phyloP scores from a whole-genome alignment of 2,797 vertebrate genomes.

The Poeciliopsis paucimaculata region DNA sequence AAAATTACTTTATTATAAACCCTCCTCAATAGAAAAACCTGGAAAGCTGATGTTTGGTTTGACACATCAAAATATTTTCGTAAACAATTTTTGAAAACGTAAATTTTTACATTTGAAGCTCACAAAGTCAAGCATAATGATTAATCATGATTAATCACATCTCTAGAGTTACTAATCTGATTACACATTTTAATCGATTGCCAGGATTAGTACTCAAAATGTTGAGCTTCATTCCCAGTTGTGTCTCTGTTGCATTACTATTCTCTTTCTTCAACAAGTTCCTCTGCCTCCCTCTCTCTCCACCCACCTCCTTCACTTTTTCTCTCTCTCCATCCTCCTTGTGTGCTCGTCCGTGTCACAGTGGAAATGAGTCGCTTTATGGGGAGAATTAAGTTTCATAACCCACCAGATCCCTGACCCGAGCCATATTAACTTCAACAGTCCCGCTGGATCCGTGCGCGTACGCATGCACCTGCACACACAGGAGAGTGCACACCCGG shows the following conservation, averaged over 20 bases:
- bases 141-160: too few relatives aligned
- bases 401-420: conserved; percentile 58
- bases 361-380: conserved; percentile 68
- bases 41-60: too few relatives aligned
- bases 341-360: conserved; percentile 37
- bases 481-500: conserved; percentile 3
- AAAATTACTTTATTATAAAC: too few relatives aligned
- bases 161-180: too few relatives aligned
- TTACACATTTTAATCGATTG: too few relatives aligned
- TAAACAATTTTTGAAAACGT: too few relatives aligned
- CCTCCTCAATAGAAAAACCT: too few relatives aligned
- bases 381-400: conserved; percentile 71
- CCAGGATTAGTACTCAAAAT: background rate
- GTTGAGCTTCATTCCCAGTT: background rate
- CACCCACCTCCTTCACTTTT: background rate
- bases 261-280: background rate
- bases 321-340: conserved; percentile 30
- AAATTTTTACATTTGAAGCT: too few relatives aligned
- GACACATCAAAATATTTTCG: too few relatives aligned
- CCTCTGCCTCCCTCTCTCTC: background rate
- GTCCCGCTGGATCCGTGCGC: conserved; percentile 32
- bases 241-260: background rate
- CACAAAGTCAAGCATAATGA: too few relatives aligned
- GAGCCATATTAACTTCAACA: conserved; percentile 56
- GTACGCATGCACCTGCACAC: conserved; percentile 4